Percentiles rank a stretch among this genome's conserved stretches.
Evolutionary conservation across 2,888 invertebrate species (phyloP).

Genomic region (Agrotis puta): DNA sequence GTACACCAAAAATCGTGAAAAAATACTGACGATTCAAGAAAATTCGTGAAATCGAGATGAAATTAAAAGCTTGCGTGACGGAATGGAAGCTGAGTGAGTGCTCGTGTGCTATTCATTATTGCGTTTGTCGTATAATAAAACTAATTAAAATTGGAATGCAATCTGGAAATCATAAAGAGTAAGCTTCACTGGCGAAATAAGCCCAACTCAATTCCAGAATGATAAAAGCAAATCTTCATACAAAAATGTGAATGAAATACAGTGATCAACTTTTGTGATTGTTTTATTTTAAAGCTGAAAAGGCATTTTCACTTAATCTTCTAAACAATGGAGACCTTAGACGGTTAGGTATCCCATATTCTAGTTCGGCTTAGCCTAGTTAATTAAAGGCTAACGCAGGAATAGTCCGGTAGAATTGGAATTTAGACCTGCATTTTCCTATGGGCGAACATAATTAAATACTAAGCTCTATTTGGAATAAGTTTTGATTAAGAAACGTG

Average conservation of each 20-base stretch:
- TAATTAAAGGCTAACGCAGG: slow-evolving; percentile 42
- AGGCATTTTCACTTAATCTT: slow-evolving; percentile 8
- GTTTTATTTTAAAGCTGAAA: slow-evolving; percentile 15
- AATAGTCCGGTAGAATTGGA: slow-evolving; percentile 17
- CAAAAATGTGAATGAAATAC: background rate
- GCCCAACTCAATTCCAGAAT: slow-evolving; percentile 1
- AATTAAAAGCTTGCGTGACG: slow-evolving; percentile 56
- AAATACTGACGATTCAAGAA: slow-evolving; percentile 51
- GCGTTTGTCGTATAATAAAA: slow-evolving; percentile 13
- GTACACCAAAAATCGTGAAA: slow-evolving; percentile 50
- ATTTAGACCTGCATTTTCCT: slow-evolving; percentile 25
- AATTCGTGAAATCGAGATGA: slow-evolving; percentile 42
- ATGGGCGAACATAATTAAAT: slow-evolving; percentile 38
- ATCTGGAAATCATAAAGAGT: slow-evolving; percentile 12
- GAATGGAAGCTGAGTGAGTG: slow-evolving; percentile 18
- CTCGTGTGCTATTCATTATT: slow-evolving; percentile 46
- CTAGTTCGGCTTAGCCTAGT: slow-evolving; percentile 31
- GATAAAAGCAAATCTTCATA: background rate
- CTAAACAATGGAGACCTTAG: slow-evolving; percentile 24
- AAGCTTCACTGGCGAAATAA: slow-evolving; percentile 3
- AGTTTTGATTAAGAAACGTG: slow-evolving; percentile 48
- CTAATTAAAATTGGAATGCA: slow-evolving; percentile 13
- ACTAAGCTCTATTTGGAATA: slow-evolving; percentile 28
- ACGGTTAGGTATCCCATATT: slow-evolving; percentile 18
- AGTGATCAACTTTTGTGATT: background rate